Conservation (phyloP, 2,113 vertebrate genomes). For the Acrocephalus kingi region DNA sequence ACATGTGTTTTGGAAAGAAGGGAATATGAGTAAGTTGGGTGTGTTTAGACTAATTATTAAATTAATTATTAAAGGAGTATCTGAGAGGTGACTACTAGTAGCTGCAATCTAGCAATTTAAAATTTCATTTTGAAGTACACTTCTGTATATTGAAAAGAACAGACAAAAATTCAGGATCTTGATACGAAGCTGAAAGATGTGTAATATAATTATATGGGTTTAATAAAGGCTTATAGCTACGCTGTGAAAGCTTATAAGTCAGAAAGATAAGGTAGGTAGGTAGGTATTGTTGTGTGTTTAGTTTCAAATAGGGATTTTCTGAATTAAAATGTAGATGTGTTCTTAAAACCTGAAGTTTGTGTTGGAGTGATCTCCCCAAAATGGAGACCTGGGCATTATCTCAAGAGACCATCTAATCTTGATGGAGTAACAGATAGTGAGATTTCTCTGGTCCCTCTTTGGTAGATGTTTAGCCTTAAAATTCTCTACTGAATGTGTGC, state of each 20-base stretch:
- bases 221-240: background rate
- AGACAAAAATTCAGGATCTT: background rate
- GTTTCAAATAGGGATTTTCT: background rate
- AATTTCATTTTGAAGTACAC: background rate
- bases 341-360: background rate
- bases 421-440: background rate
- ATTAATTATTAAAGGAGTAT: background rate
- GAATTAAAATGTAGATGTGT: background rate
- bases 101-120: background rate
- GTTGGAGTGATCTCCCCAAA: background rate
- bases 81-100: background rate
- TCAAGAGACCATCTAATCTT: background rate
- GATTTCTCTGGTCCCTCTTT: background rate
- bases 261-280: background rate
- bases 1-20: background rate
- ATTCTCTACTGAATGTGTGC: background rate
- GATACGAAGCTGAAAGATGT: background rate
- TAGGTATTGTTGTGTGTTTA: background rate
- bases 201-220: background rate
- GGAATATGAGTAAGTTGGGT: background rate
- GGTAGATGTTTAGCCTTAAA: background rate
- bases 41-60: background rate
- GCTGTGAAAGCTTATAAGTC: background rate
- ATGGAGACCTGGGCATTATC: background rate
- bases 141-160: background rate